These are phyloP conservation scores for Physocephala rufipes DNA, from an alignment of 2,888 invertebrate genomes.

Conservation along the genomic window DNA sequence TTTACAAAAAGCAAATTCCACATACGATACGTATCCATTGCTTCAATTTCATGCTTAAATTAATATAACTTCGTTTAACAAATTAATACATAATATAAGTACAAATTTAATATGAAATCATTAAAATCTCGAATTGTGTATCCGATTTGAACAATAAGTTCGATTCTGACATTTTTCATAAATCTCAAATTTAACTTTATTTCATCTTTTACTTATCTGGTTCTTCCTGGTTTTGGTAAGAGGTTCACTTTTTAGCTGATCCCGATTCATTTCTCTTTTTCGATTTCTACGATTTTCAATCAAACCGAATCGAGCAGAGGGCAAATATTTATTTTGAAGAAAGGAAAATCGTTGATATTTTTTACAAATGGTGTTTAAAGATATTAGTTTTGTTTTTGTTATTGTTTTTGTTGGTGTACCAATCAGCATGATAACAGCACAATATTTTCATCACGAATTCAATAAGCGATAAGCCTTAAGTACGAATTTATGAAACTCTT, in stretches of 20 bases:
- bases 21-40: too few species aligned
- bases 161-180: too few species aligned
- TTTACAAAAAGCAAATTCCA: too few species aligned
- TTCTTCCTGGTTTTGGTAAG: conserved; percentile 17
- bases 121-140: too few species aligned
- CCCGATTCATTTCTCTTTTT: neutral
- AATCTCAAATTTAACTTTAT: too few species aligned
- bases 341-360: conserved; percentile 14
- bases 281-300: conserved; percentile 3
- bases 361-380: neutral
- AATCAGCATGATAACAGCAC: conserved; percentile 24
- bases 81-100: too few species aligned
- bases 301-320: conserved; percentile 14
- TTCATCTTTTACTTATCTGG: conserved; percentile 4
- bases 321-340: conserved; percentile 34
- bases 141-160: too few species aligned
- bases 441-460: conserved; percentile 40
- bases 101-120: too few species aligned
- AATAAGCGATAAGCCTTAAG: conserved; percentile 43
- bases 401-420: conserved; percentile 11
- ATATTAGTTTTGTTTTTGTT: neutral
- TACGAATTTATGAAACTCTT: conserved; percentile 41
- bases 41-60: too few species aligned
- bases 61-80: too few species aligned
- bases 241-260: neutral